Percentiles rank a stretch among this genome's conserved stretches.
phyloP scores from a whole-genome alignment of 2,888 invertebrate species.

The Gasteruption jaculator region DNA sequence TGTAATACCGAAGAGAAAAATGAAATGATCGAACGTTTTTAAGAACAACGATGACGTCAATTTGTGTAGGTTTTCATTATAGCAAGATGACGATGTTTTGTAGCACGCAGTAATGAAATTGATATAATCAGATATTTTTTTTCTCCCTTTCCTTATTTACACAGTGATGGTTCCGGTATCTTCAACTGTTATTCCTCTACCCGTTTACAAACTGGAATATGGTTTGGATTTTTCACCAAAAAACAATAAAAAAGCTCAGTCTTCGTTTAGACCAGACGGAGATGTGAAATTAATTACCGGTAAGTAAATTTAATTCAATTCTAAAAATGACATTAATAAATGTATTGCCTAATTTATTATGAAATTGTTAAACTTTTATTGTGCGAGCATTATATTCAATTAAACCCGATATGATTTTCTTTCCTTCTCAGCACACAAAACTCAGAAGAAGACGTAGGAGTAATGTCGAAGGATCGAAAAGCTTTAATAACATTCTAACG shows the following conservation, averaged over 20 bases:
- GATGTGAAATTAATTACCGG: slow-evolving; percentile 42
- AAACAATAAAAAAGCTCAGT: slow-evolving; percentile 38
- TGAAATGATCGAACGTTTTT: slow-evolving; percentile 22
- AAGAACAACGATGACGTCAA: slow-evolving; percentile 43
- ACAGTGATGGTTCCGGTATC: slow-evolving; percentile 65
- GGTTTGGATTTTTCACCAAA: slow-evolving; percentile 49
- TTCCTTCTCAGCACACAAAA: slow-evolving; percentile 31
- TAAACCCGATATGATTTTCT: background rate
- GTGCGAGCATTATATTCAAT: background rate
- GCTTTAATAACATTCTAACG: too few relatives aligned
- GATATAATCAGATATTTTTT: too few relatives aligned
- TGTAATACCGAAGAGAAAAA: too few relatives aligned
- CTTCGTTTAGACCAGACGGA: slow-evolving; percentile 40
- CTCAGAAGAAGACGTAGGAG: slow-evolving; percentile 26
- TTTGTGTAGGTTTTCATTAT: slow-evolving; percentile 40
- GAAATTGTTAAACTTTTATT: background rate
- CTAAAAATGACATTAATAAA: slow-evolving; percentile 17
- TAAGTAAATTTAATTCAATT: slow-evolving; percentile 22
- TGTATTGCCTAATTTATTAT: background rate
- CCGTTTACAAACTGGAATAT: slow-evolving; percentile 60
- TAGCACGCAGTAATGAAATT: slow-evolving; percentile 14
- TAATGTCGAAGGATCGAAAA: slow-evolving; percentile 10
- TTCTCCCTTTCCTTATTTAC: too few relatives aligned
- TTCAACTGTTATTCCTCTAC: slow-evolving; percentile 63
- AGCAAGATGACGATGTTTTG: slow-evolving; percentile 28